Evolutionary conservation across 2,888 invertebrate species (phyloP).

Genomic region (Biston stratarius): DNA sequence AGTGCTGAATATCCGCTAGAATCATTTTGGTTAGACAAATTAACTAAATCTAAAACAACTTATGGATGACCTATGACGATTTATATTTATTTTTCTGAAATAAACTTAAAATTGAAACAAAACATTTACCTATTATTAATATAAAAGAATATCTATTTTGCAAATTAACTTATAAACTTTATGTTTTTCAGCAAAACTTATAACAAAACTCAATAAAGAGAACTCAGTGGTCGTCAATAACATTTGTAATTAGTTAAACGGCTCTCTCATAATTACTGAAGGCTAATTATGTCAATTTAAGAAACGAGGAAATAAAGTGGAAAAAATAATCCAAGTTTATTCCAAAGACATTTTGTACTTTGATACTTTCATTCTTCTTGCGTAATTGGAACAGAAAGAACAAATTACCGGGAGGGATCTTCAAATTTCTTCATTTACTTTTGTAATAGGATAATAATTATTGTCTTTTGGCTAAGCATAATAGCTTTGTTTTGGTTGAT

Average conservation of each 20-base stretch:
- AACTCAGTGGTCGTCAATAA: constrained; percentile 45
- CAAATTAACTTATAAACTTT: no score
- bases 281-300: constrained; percentile 57
- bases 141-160: no score
- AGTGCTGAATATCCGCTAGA: no score
- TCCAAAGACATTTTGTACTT: constrained; percentile 58
- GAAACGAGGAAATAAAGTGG: constrained; percentile 52
- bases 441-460: constrained; percentile 69
- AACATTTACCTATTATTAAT: no score
- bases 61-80: no score
- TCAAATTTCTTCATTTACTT: constrained; percentile 69
- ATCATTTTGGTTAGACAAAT: no score
- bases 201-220: background rate
- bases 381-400: constrained; percentile 66
- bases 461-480: constrained; percentile 60
- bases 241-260: constrained; percentile 56
- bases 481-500: constrained; percentile 52
- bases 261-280: constrained; percentile 55
- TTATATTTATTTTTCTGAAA: no score
- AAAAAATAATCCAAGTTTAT: constrained; percentile 58
- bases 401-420: constrained; percentile 63
- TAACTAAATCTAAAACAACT: no score
- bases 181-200: background rate
- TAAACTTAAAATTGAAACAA: no score
- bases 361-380: constrained; percentile 57